Evolutionary conservation across 2,113 vertebrate genomes (phyloP), one percentile per base, ranked within the genome.

Genomic region (Fukomys damarensis): DNA sequence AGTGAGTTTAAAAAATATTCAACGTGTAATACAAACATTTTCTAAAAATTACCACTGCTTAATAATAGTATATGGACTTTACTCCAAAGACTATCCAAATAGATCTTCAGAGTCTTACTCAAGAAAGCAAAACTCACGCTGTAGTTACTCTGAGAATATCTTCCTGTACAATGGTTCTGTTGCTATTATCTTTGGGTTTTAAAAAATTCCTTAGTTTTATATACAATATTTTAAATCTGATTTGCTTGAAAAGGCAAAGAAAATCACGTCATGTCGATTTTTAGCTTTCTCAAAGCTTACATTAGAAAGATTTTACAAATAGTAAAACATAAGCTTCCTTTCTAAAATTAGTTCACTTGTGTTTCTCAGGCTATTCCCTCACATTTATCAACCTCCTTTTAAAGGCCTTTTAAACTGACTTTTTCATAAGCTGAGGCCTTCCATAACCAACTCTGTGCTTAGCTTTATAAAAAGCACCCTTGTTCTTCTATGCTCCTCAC

Each of bases 401-500:
- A 52, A 58, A 49, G 85, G 41, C 52, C 56, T 79, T 43, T 28
- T 38, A 63, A 43, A 26, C n/a, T 20, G 58, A 32, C 72, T 52
- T 58, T 38, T 84, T 6, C 72, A 32, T 22, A 46, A 59, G 0
- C 28, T 70, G 2, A 4, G 5, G 20, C 38, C 66, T 7, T 16
- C 43, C 49, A 12, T 30, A 32, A 63, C 13, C 59, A 11, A 6
- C 65, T 20, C 84, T 90, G 84, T 7, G 82, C 65, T 46, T 58
- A 82, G 94, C 43, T 79, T 35, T 54, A 83, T 8, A 76, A 7
- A 4, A 61, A 19, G 97, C 99, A 99, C 6, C 98, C 98, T 0
- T 12, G 46, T 11, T 98, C 96, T 72, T 99, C 99, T 0, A 99
- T 98, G 94, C 0, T n/a, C 91, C 76, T 94, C 61, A 98, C 98